These are phyloP conservation scores for Muscicapa striata DNA, from an alignment of 2,797 vertebrate genomes.

Conservation along the genomic window DNA sequence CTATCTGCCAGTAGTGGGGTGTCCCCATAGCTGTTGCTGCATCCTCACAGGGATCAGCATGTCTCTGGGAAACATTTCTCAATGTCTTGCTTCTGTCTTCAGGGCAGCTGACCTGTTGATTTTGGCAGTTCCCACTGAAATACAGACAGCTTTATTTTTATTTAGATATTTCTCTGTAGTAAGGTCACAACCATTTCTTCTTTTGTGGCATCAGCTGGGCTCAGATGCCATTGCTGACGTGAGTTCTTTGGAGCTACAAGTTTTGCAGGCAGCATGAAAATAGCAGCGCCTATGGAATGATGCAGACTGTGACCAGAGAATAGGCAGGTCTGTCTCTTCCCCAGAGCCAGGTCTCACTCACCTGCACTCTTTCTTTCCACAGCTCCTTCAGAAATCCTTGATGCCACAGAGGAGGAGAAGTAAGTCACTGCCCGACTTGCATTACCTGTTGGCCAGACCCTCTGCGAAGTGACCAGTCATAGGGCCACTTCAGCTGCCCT, in stretches of 20 bases:
- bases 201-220: not conserved
- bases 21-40: not conserved
- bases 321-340: not conserved
- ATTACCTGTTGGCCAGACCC: not conserved
- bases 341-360: not conserved
- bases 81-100: not conserved
- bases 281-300: not conserved
- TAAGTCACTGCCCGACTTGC: conserved; percentile 74
- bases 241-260: not conserved
- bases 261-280: not conserved
- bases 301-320: not conserved
- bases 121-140: conserved; percentile 1
- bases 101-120: not conserved
- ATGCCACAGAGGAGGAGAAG: conserved; percentile 87
- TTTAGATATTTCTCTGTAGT: not conserved
- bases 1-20: not conserved
- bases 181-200: not conserved
- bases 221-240: not conserved
- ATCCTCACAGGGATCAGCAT: not conserved
- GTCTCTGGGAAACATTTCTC: not conserved
- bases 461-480: not conserved
- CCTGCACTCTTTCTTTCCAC: not conserved
- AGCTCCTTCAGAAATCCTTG: conserved; percentile 89
- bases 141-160: not conserved
- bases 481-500: not conserved